Evolutionary conservation across 2,888 invertebrate species (phyloP), one percentile per base, ranked within the genome.

Genomic region (Drosophila infuscata): DNA sequence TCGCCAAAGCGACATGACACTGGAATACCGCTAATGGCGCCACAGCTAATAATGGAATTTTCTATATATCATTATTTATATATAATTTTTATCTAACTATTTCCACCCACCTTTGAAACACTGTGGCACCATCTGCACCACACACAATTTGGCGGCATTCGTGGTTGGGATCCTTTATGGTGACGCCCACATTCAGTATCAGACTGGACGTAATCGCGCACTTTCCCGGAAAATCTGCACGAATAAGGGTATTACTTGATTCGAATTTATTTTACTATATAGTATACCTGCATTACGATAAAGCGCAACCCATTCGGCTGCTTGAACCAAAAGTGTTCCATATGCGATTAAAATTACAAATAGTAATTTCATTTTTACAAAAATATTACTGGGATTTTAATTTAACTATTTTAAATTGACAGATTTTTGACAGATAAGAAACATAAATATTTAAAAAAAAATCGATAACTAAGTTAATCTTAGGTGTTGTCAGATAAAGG

Each of bases 121-220:
- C 38, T 1, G 53, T 54, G 3, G 6, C 3, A 7, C 87, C 70
- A 46, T 72, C 59, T 6, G 3, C 12, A 17, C 87, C 79, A 32
- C 85, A 85, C n/a, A 70, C 56, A 57, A 85, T 83, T 58, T 77
- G 81, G 29, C 84, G 74, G 51, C 85, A 85, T 8, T 69, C 64
- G 38, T 73, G 81, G 12, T 12, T 62, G 29, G 84, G 79, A 82
- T 85, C 87, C 56, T 87, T 86, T 30, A 87, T 64, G 49, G 58
- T 74, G 0, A 43, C 68, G 7, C 85, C 89, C 32, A 65, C 53
- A 29, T 76, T 63, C 9, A 85, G 69, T 38, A 87, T 60, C 33
- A 87, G 29, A 0, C 17, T 29, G 8, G 43, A 12, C 7, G 51
- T 25, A 51, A 85, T 74, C 7, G 20, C 71, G 43, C 85, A 85